Base-by-base conservation (phyloP, 2,797 vertebrate species). In the Monodelphis domestica region DNA sequence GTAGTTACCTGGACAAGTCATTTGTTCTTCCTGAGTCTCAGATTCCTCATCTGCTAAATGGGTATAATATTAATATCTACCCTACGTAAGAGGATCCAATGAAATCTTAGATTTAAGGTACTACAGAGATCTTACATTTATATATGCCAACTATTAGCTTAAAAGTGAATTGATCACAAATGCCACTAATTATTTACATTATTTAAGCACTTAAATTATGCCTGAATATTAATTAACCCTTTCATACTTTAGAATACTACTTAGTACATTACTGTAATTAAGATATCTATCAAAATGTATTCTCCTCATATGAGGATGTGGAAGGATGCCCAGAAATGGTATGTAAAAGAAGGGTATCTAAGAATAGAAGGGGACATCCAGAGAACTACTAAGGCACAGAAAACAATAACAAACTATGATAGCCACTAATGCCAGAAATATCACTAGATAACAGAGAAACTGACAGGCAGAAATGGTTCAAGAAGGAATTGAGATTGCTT, bases 111-210 rank as follows among this genome's bases (percentile, higher is more conserved):
- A 38, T 70, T 70, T 70, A 38, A 38, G 6, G 24, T 70, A 24
- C 2, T 38, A 38, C 38, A 70, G 63, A 70, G 38, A 38, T 63
- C 4, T 38, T 70, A 70, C n/a, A 7, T n/a, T 24, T 38, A 38
- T 38, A 38, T 70, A 5, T 38, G 5, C 24, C 33, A 63, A 63
- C 33, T 70, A 24, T 70, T 93, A 95, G 33, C 54, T 95, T 59
- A 92, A 93, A 89, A 93, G 30, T 94, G 53, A 94, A 87, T 24
- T 45, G 26, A 26, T 87, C 52, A 54, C 10, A 92, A 17, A 91
- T 50, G 84, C 24, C 17, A 84, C 87, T 89, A 92, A 70, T 30
- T 38, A 5, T n/a, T 15, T 84, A 52, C 7, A 17, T 15, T 90
- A 30, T 90, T 94, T 87, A 54, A 51, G 9, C 63, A 70, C 63